Percentiles rank a stretch among this genome's conserved stretches.
Evolutionary conservation across 1,140 invertebrate species (phyloP).

Genomic region (Hestina assimilis): DNA sequence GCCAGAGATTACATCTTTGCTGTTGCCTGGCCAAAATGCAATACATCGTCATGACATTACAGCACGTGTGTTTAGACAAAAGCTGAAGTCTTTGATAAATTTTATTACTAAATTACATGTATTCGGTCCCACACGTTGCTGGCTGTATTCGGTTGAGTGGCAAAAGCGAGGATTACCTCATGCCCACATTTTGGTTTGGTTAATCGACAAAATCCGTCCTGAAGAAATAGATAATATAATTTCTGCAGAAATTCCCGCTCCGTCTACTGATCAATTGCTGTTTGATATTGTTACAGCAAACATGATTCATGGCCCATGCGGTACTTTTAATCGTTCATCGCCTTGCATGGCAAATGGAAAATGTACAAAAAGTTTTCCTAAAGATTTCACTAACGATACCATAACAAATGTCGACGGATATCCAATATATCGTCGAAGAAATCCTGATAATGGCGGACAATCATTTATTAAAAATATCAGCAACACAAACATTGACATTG

Average conservation of each 20-base stretch:
- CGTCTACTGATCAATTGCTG: slow-evolving; percentile 13
- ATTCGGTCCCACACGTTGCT: slow-evolving; percentile 18
- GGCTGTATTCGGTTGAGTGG: slow-evolving; percentile 26
- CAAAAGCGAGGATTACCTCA: slow-evolving; percentile 30
- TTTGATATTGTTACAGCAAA: slow-evolving; percentile 24
- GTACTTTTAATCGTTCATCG: slow-evolving; percentile 9
- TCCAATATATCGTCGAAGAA: slow-evolving; percentile 29
- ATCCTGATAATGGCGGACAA: slow-evolving; percentile 20
- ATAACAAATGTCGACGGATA: slow-evolving; percentile 29
- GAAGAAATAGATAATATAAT: slow-evolving; percentile 24
- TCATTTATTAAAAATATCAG: slow-evolving; percentile 20
- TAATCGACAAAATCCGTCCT: slow-evolving; percentile 20
- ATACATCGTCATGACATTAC: slow-evolving; percentile 17
- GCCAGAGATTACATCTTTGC: slow-evolving; percentile 6
- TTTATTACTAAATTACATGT: slow-evolving; percentile 17
- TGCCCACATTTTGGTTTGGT: slow-evolving; percentile 21
- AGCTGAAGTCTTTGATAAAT: slow-evolving; percentile 23
- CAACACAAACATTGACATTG: slow-evolving; percentile 2
- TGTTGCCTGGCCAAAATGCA: slow-evolving; percentile 9
- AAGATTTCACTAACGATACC: slow-evolving; percentile 21
- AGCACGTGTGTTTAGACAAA: slow-evolving; percentile 26
- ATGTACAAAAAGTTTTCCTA: slow-evolving; percentile 29
- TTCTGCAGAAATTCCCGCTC: slow-evolving; percentile 22
- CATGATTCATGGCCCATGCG: slow-evolving; percentile 27
- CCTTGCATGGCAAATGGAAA: slow-evolving; percentile 5